These are phyloP conservation scores for Brachypalpus laphriformis DNA, from an alignment of 2,888 invertebrate species.

Conservation along the genomic window DNA sequence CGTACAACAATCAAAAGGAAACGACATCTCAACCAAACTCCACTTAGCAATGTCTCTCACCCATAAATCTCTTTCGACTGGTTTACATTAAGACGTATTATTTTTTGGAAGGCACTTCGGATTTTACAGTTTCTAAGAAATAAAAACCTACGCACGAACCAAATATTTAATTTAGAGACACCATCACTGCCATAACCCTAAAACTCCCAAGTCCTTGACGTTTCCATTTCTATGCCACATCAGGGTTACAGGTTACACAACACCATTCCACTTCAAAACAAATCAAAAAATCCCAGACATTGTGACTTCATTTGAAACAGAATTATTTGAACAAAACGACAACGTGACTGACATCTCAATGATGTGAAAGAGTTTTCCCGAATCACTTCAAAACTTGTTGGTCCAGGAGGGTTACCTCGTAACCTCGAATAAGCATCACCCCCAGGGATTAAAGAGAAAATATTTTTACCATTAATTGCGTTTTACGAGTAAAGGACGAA, in stretches of 20 bases:
- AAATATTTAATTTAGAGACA: neutral
- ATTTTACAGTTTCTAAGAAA: neutral
- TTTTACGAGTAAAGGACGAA: neutral
- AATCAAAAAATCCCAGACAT: slow-evolving; percentile 14
- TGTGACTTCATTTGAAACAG: slow-evolving; percentile 20
- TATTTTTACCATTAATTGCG: neutral
- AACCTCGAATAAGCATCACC: neutral
- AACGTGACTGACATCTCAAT: slow-evolving; percentile 31
- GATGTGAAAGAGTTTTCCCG: neutral
- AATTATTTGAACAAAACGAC: slow-evolving; percentile 9
- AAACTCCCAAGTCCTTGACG: neutral
- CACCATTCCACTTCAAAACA: neutral
- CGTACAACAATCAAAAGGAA: neutral
- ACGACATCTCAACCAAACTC: neutral
- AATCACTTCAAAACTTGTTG: slow-evolving; percentile 6
- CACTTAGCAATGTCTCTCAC: neutral
- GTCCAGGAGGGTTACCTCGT: neutral
- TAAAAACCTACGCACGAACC: neutral
- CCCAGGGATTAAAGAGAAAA: slow-evolving; percentile 1
- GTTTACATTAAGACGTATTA: neutral
- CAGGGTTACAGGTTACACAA: neutral
- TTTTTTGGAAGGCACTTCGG: too few relatives aligned
- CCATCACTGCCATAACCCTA: neutral
- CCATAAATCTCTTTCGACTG: neutral
- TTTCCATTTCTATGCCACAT: neutral